Evolutionary conservation across 2,888 invertebrate genomes (phyloP).

Genomic region (Calliopum simillimum): DNA sequence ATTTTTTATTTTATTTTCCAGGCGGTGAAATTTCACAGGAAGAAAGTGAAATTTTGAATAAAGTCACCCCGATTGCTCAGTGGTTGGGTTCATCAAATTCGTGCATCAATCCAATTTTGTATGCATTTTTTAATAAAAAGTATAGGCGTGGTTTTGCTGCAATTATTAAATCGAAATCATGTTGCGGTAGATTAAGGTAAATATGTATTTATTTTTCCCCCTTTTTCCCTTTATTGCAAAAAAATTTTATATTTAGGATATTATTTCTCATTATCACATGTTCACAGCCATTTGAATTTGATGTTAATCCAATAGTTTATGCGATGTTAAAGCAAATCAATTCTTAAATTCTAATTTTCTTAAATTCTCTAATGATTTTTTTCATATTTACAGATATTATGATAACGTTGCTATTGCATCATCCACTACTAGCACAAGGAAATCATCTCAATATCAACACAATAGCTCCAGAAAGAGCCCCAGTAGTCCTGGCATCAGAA

Average conservation of each 20-base stretch:
- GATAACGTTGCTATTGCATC: constrained; percentile 88
- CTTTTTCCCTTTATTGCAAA: constrained; percentile 32
- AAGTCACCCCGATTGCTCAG: constrained; percentile 89
- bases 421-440: constrained; percentile 85
- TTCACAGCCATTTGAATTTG: no score
- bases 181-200: constrained; percentile 82
- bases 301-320: no score
- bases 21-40: constrained; percentile 73
- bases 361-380: no score
- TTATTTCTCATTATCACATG: no score
- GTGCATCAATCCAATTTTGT: constrained; percentile 94
- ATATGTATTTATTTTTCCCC: constrained; percentile 15
- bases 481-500: constrained; percentile 71
- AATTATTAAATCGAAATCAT: constrained; percentile 85
- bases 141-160: constrained; percentile 91
- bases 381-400: constrained; percentile 71
- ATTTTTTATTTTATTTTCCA: constrained; percentile 32
- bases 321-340: no score
- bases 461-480: constrained; percentile 70
- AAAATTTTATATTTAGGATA: not conserved
- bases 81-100: constrained; percentile 95
- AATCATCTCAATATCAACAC: constrained; percentile 87
- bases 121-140: constrained; percentile 95
- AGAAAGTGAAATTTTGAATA: constrained; percentile 83
- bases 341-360: no score